A percentile compares a stretch with the other conserved stretches of the same genome.
These are phyloP conservation scores for Antheraea yamamai DNA, from an alignment of 2,888 invertebrate genomes.

Conservation along the genomic window DNA sequence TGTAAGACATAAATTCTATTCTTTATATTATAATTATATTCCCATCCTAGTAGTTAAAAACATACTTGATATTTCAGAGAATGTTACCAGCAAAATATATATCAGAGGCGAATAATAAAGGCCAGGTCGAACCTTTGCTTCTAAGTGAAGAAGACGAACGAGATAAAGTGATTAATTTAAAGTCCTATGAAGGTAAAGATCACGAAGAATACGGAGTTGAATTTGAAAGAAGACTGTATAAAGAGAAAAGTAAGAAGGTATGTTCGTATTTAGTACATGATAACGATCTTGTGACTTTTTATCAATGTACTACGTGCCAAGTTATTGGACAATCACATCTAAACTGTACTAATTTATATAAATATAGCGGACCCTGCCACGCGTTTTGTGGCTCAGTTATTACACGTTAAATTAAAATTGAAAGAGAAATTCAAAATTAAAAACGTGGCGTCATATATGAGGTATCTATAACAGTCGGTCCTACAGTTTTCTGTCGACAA, in stretches of 20 bases:
- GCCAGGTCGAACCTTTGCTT: constrained; percentile 30
- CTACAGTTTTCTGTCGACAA: no score
- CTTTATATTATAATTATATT: constrained; percentile 1
- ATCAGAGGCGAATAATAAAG: constrained; percentile 35
- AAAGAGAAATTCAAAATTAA: no score
- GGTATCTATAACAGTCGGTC: no score
- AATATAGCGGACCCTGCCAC: no score
- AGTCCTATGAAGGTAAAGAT: constrained; percentile 39
- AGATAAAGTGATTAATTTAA: constrained; percentile 44
- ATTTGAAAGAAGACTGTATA: constrained; percentile 31
- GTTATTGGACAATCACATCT: no score
- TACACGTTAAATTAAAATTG: no score
- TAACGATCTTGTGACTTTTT: no score
- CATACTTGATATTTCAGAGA: constrained; percentile 42
- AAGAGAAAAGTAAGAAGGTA: constrained; percentile 46
- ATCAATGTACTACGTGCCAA: no score
- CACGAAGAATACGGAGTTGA: constrained; percentile 40
- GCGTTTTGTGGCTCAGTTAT: no score
- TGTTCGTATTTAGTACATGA: neutral
- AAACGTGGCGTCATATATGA: no score
- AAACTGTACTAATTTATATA: no score
- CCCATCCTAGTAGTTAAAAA: neutral
- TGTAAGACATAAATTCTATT: constrained; percentile 40
- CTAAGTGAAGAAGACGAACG: constrained; percentile 33
- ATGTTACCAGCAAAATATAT: constrained; percentile 48